These are phyloP conservation scores for Dinoponera quadriceps DNA, from an alignment of 1,140 invertebrate species.

Conservation along the genomic window DNA sequence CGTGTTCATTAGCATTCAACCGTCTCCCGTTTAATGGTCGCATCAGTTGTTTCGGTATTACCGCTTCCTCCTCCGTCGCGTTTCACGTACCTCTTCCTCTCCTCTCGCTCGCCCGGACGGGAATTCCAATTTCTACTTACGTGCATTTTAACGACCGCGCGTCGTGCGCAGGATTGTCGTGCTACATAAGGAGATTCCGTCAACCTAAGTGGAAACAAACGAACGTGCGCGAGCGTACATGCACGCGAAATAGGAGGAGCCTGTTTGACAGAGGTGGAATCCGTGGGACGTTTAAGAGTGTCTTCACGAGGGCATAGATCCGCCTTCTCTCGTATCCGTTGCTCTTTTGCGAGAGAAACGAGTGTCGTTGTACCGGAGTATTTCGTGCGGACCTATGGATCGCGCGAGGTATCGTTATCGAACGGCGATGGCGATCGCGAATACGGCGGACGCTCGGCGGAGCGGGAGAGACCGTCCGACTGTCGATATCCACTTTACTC, in stretches of 20 bases:
- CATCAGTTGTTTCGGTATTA: constrained; percentile 43
- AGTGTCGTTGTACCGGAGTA: constrained; percentile 1
- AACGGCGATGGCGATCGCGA: constrained; percentile 16
- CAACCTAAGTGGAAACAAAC: constrained; percentile 64
- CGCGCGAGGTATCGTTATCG: constrained; percentile 6
- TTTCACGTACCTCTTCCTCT: background rate
- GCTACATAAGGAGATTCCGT: constrained; percentile 64
- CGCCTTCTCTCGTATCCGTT: constrained; percentile 51
- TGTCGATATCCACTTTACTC: background rate
- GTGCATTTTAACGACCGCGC: constrained; percentile 57
- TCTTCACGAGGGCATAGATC: constrained; percentile 55
- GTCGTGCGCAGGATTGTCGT: constrained; percentile 60
- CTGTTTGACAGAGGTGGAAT: constrained; percentile 63
- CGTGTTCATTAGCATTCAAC: constrained; percentile 55
- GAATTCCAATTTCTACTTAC: constrained; percentile 59
- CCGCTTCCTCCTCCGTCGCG: constrained; percentile 32
- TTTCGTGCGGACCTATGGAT: constrained; percentile 40
- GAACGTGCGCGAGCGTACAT: constrained; percentile 57
- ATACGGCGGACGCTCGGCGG: background rate
- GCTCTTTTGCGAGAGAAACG: constrained; percentile 39
- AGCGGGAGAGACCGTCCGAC: background rate
- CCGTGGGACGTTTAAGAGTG: constrained; percentile 65
- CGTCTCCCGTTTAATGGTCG: constrained; percentile 49
- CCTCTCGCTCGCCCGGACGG: constrained; percentile 33
- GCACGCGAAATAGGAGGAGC: constrained; percentile 64